Base-by-base conservation (phyloP, 2,797 vertebrate genomes). In the Thaleichthys pacificus region DNA sequence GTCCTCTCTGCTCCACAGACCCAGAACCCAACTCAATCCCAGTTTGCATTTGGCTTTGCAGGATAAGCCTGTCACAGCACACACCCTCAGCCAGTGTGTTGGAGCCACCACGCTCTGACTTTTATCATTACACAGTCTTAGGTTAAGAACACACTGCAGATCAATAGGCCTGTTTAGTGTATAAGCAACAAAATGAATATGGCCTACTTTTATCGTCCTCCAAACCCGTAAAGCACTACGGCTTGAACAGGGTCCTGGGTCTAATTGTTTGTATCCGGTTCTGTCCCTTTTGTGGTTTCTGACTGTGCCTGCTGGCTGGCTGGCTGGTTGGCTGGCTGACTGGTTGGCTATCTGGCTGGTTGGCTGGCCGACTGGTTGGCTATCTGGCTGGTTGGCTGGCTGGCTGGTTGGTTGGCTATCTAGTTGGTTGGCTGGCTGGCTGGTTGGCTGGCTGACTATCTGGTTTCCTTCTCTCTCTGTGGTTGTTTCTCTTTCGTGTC, bases 1-100 rank as follows among this genome's bases (percentile, higher is more conserved):
- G 79, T 88, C 71, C 75, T 63, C 61, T 51, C 54, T 71, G 30
- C 56, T 67, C 68, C 51, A 32, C 19, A 19, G 28, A 63, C 61
- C 30, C 4, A 30, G 12, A n/a, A 56, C 51, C 51, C 51, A 17
- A 56, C 19, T n/a, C 51, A 17, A 17, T 56, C 51, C 51, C 38
- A 42, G 9, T 42, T 42, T 42, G 38, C 38, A 42, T 42, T 42
- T 42, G 38, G 38, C 38, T 42, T 42, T 12, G 38, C 38, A 42
- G 38, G 38, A 42, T 42, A 42, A 42, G 38, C 2, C 38, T 12
- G 38, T 42, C 38, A 42, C 38, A 42, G 11, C 38, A 42, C 38
- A 42, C 38, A 42, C 8, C 38, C 38, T 42, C 38, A 14, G 38
- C 38, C 38, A 42, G 12, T 12, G 35, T 38, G 32, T 35, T 35